Evolutionary conservation across 2,113 vertebrate genomes (phyloP).

Genomic region (Eclectus roratus): DNA sequence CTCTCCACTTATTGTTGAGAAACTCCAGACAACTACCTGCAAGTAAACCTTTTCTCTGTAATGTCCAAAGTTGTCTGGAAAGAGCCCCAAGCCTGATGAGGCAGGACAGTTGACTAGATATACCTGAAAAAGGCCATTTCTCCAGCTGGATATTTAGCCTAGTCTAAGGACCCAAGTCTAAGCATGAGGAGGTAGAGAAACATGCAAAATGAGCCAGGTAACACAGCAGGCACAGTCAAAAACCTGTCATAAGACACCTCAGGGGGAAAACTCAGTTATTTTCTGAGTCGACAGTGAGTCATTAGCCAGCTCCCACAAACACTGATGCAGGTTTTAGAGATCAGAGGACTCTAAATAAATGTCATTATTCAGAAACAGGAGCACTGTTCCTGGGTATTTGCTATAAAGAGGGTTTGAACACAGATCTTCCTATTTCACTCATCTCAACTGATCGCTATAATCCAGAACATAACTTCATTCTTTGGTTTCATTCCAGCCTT

Average conservation of each 20-base stretch:
- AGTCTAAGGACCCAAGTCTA: neutral
- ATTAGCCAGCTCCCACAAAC: neutral
- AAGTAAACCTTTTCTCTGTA: neutral
- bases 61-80: neutral
- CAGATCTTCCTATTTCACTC: neutral
- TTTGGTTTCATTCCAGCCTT: neutral
- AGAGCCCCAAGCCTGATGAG: neutral
- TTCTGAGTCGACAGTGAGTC: neutral
- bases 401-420: neutral
- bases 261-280: neutral
- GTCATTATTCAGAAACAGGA: neutral
- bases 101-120: neutral
- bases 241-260: neutral
- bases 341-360: neutral
- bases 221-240: neutral
- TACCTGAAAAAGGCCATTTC: neutral
- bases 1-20: neutral
- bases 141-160: neutral
- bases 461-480: neutral
- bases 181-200: neutral
- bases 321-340: neutral
- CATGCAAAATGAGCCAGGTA: neutral
- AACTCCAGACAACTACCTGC: neutral
- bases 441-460: neutral
- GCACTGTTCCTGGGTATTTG: neutral